Conservation (phyloP, 2,113 vertebrate species). For the Pachycephala philippinensis region DNA sequence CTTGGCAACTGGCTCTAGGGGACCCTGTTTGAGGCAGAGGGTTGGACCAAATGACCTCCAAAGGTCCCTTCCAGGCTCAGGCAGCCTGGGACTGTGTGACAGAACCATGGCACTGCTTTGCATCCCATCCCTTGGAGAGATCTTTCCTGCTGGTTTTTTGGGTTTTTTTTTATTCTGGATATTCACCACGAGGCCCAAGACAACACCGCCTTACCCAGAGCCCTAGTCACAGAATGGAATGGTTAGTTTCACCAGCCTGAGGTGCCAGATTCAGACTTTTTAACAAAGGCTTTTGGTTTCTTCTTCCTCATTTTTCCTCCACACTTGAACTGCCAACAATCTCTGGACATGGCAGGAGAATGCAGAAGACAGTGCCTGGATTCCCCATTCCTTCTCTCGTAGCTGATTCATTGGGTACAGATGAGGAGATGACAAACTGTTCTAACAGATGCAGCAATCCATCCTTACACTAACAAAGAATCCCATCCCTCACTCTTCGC, state of each 20-base stretch:
- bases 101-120: rapidly evolving
- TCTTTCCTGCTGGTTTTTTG: not conserved
- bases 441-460: not conserved
- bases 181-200: not conserved
- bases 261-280: not conserved
- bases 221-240: not conserved
- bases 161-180: not conserved
- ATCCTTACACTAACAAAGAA: not conserved
- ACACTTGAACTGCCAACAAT: not conserved
- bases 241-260: not conserved
- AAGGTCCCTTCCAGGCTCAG: not conserved
- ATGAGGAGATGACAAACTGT: not conserved
- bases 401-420: not conserved
- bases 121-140: not conserved
- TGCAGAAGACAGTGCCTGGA: not conserved
- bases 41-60: not conserved
- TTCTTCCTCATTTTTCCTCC: not conserved
- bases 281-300: not conserved
- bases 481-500: not conserved
- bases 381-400: not conserved
- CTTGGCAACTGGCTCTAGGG: not conserved
- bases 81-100: not conserved
- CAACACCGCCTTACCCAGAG: not conserved
- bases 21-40: not conserved
- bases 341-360: not conserved